Conservation (phyloP, 2,113 vertebrate genomes). For the human region GRCh38 chr2:50118501-50119000, state of each 20-base stretch:
- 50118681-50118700: background rate
- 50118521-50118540: background rate
- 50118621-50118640: constrained; percentile 17
- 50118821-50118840: background rate
- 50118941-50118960: background rate
- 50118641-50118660: background rate
- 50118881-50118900: background rate
- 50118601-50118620: background rate
- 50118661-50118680: background rate
- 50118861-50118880: background rate
- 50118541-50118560: background rate
- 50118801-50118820: background rate
- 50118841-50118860: background rate
- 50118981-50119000: background rate
- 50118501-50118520: constrained; percentile 26
- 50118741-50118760: background rate
- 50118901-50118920: background rate
- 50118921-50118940: background rate
- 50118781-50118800: background rate
- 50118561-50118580: background rate
- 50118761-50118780: background rate
- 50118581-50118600: background rate
- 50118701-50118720: background rate
- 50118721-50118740: background rate
- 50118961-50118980: background rate